Evolutionary conservation across 2,888 invertebrate species (phyloP).

Genomic region (Apamea monoglypha): DNA sequence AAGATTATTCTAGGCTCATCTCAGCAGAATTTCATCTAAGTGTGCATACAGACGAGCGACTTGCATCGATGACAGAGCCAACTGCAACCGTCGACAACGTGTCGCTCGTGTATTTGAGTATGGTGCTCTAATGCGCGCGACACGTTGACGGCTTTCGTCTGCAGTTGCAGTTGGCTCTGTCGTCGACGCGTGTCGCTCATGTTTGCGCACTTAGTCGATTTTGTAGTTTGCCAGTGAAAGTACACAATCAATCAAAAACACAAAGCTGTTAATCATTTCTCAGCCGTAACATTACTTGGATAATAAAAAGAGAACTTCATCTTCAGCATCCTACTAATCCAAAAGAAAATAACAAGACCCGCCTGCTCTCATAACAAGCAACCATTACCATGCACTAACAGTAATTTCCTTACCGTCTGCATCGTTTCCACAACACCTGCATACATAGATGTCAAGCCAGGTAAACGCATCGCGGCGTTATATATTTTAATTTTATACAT

Average conservation of each 20-base stretch:
- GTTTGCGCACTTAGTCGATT: too few species aligned
- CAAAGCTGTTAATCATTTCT: not conserved
- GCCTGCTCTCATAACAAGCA: slow-evolving; percentile 5
- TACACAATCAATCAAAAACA: not conserved
- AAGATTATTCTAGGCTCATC: not conserved
- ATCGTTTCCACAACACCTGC: slow-evolving; percentile 32
- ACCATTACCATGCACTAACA: slow-evolving; percentile 35
- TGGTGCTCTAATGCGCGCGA: too few species aligned
- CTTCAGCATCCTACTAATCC: not conserved
- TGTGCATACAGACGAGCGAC: too few species aligned
- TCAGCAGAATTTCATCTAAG: not conserved
- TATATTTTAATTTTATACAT: slow-evolving; percentile 79
- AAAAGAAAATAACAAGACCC: slow-evolving; percentile 8
- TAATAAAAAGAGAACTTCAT: not conserved
- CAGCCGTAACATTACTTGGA: not conserved
- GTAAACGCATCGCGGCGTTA: slow-evolving; percentile 70
- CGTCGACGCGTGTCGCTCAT: too few species aligned
- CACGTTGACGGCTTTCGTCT: too few species aligned
- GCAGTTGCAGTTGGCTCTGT: too few species aligned
- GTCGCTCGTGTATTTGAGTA: too few species aligned
- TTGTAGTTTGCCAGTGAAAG: not conserved
- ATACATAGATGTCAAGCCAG: slow-evolving; percentile 60
- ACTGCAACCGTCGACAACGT: too few species aligned
- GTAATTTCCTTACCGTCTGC: slow-evolving; percentile 51
- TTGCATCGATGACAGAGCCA: too few species aligned